Base-by-base conservation (phyloP, 2,888 invertebrate species). In the Hipparchia sbordonii region DNA sequence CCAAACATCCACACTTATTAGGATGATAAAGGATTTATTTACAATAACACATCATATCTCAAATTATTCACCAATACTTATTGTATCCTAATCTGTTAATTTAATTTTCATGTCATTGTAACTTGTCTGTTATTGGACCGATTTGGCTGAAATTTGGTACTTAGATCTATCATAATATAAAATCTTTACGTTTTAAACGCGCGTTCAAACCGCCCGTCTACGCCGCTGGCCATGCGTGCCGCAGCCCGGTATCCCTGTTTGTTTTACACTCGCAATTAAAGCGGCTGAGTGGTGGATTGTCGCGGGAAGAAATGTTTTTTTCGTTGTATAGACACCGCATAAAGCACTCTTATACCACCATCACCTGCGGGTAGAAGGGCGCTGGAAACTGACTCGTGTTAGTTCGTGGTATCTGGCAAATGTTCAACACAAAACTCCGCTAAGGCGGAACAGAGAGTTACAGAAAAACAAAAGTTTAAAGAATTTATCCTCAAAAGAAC, bases 251-350 rank as follows among this genome's bases (percentile, higher is more conserved):
- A 73, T 73, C 87, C 89, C 87, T 89, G 89, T 90, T 91, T 92
- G 91, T 91, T 90, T 90, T 89, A 89, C 88, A 85, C 88, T 91
- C 86, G 92, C 92, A 93, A 92, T 93, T 93, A 93, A 91, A 86
- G 86, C 87, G 89, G 87, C 89, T 90, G 92, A 92, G 92, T 92
- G 92, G 86, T 86, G 89, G 89, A 91, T 92, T 93, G 91, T 92
- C 91, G 85, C 81, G 79, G 10, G 77, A 84, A 85, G 84, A 86
- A 86, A 85, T 83, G 79, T 79, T 75, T 74, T 79, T 75, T 78
- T 79, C 82, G 74, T 71, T 75, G 67, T 72, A 56, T 62, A 73
- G 56, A 65, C 23, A 23, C 65, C 74, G 63, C 69, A 56, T 61
- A 70, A 33, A 67, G 57, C 73, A 59, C 67, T 51, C 68, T 60